These are phyloP conservation scores for Xyliphius kryptos DNA, from an alignment of 2,113 vertebrate species.

Conservation along the genomic window DNA sequence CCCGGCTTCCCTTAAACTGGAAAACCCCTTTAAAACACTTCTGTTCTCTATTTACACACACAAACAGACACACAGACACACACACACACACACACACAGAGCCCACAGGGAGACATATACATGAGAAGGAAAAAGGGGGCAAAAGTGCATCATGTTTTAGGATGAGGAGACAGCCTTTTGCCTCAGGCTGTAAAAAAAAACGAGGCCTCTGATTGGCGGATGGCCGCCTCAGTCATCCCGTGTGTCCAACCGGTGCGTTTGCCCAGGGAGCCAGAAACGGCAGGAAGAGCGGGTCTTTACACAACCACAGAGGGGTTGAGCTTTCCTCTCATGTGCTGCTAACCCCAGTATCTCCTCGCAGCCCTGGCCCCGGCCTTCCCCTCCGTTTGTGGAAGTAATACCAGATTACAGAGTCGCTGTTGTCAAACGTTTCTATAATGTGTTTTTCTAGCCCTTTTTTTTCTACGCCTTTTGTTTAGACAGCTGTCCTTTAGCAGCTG, in stretches of 20 bases:
- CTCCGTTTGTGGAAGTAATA: constrained; percentile 69
- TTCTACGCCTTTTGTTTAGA: constrained; percentile 58
- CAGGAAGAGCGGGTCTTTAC: constrained; percentile 55
- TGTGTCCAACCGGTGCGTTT: constrained; percentile 5
- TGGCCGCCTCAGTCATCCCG: constrained; percentile 11
- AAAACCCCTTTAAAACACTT: constrained; percentile 60
- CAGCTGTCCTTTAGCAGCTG: constrained; percentile 68
- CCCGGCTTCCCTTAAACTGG: constrained; percentile 52
- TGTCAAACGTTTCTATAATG: constrained; percentile 73
- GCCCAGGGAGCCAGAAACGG: constrained; percentile 48
- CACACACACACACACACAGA: constrained; percentile 31
- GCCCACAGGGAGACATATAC: constrained; percentile 32
- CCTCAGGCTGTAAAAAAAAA: constrained; percentile 29
- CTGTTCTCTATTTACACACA: constrained; percentile 36
- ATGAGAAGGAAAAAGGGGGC: constrained; percentile 34
- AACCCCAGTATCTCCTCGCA: constrained; percentile 29
- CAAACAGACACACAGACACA: too few species aligned
- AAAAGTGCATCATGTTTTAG: constrained; percentile 5
- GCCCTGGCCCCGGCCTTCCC: constrained; percentile 54
- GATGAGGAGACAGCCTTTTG: constrained; percentile 5
- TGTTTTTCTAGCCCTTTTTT: constrained; percentile 63
- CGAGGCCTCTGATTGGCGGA: constrained; percentile 52
- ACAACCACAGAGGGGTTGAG: constrained; percentile 57
- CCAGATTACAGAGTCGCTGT: constrained; percentile 74
- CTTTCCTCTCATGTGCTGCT: constrained; percentile 32